phyloP scores from a whole-genome alignment of 1,140 invertebrate species.

The Microplitis mediator region DNA sequence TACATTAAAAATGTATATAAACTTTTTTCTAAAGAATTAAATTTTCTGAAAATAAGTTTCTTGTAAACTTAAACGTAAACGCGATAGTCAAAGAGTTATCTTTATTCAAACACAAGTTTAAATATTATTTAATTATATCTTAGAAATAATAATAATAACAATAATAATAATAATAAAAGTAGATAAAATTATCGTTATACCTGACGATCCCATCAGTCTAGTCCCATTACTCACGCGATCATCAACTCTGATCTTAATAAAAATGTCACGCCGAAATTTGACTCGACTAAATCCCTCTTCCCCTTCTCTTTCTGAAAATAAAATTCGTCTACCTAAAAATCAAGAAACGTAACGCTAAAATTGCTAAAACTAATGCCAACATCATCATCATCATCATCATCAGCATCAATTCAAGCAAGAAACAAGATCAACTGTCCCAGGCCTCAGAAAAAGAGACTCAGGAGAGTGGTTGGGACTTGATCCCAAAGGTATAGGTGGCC shows the following conservation, averaged over 20 bases:
- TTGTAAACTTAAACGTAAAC: too few relatives aligned
- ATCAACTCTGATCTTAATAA: slow-evolving; percentile 1
- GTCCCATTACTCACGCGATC: background rate
- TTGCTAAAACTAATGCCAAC: too few relatives aligned
- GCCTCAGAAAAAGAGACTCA: slow-evolving; percentile 52
- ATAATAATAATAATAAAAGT: slow-evolving; percentile 30
- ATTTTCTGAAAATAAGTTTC: too few relatives aligned
- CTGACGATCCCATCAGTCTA: background rate
- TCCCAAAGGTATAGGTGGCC: slow-evolving; percentile 55
- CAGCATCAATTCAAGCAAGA: too few relatives aligned
- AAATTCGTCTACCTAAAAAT: background rate
- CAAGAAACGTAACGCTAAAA: too few relatives aligned
- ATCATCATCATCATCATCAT: too few relatives aligned
- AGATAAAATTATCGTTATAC: background rate
- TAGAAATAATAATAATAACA: too few relatives aligned
- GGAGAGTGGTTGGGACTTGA: slow-evolving; percentile 58
- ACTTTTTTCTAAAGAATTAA: too few relatives aligned
- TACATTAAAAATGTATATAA: too few relatives aligned
- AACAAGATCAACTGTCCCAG: background rate
- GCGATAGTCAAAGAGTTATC: too few relatives aligned
- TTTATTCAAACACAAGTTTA: too few relatives aligned
- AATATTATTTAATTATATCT: too few relatives aligned
- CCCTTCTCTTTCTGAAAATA: background rate
- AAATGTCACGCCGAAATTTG: background rate
- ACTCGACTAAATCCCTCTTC: background rate